These are phyloP conservation scores for Aphaenogaster floridana DNA, from an alignment of 1,140 invertebrate species.

Conservation along the genomic window DNA sequence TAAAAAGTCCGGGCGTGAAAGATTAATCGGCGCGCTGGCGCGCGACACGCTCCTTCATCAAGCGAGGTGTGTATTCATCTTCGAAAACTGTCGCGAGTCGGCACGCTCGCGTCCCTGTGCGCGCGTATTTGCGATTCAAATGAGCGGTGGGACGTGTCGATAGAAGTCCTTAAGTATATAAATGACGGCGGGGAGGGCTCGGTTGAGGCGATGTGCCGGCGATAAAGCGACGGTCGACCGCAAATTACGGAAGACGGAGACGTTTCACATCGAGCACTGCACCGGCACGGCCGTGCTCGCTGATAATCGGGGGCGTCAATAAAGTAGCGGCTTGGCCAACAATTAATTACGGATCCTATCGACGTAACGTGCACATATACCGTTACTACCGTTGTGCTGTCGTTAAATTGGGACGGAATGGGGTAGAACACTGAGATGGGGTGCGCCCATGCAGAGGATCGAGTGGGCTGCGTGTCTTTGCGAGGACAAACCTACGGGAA, in stretches of 20 bases:
- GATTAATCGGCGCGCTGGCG: slow-evolving; percentile 41
- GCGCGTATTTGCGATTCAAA: slow-evolving; percentile 49
- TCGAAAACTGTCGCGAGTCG: slow-evolving; percentile 43
- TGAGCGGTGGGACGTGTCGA: slow-evolving; percentile 37
- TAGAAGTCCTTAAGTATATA: slow-evolving; percentile 56
- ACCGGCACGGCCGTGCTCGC: background rate
- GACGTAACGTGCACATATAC: background rate
- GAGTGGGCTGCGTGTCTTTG: slow-evolving; percentile 2
- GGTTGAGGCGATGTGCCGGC: slow-evolving; percentile 29
- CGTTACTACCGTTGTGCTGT: background rate
- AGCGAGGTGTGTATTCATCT: slow-evolving; percentile 43
- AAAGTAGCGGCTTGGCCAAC: slow-evolving; percentile 53
- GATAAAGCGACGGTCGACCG: slow-evolving; percentile 50
- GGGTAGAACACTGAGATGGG: background rate
- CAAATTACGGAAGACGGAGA: slow-evolving; percentile 50
- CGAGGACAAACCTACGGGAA: background rate
- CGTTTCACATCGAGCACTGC: background rate
- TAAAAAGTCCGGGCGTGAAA: slow-evolving; percentile 55
- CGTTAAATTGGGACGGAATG: slow-evolving; percentile 34
- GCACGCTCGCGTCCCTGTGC: slow-evolving; percentile 17
- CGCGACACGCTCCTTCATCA: slow-evolving; percentile 43
- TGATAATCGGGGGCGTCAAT: slow-evolving; percentile 64
- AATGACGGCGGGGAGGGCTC: slow-evolving; percentile 12
- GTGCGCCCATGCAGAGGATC: background rate
- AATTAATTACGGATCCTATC: slow-evolving; percentile 63